These are phyloP conservation scores for Lamellibrachia columna DNA, from an alignment of 2,888 invertebrate species.

Conservation along the genomic window DNA sequence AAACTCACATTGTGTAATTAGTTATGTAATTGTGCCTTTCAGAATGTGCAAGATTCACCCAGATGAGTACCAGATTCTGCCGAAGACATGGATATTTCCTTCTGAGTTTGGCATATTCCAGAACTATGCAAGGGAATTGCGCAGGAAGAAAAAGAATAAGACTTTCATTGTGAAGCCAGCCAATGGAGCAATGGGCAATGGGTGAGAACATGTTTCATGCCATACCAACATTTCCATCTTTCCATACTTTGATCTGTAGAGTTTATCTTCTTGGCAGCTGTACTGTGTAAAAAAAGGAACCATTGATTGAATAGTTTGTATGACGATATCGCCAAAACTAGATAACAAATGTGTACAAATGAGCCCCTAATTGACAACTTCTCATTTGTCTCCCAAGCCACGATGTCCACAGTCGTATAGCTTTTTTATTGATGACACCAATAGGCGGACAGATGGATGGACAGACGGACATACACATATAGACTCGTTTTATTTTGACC, in stretches of 20 bases:
- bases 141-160: constrained; percentile 58
- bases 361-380: not conserved
- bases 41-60: constrained; percentile 62
- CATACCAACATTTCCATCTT: not conserved
- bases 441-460: not conserved
- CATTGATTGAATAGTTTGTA: not conserved
- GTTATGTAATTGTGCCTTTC: constrained; percentile 28
- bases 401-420: not conserved
- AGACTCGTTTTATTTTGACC: no score
- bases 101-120: constrained; percentile 58
- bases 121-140: constrained; percentile 60
- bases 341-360: not conserved
- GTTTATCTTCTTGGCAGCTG: not conserved
- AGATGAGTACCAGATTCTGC: constrained; percentile 64
- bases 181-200: constrained; percentile 66
- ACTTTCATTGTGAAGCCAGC: constrained; percentile 65
- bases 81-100: constrained; percentile 65
- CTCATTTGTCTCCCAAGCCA: not conserved
- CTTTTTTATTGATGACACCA: not conserved
- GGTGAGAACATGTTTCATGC: constrained; percentile 45
- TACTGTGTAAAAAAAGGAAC: not conserved
- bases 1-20: not conserved
- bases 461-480: no score
- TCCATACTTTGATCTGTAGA: not conserved
- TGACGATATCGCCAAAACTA: not conserved